A percentile compares a stretch with the other conserved stretches of the same genome.
These are phyloP conservation scores for Chelonia mydas DNA, from an alignment of 2,797 vertebrate genomes.

Conservation along the genomic window DNA sequence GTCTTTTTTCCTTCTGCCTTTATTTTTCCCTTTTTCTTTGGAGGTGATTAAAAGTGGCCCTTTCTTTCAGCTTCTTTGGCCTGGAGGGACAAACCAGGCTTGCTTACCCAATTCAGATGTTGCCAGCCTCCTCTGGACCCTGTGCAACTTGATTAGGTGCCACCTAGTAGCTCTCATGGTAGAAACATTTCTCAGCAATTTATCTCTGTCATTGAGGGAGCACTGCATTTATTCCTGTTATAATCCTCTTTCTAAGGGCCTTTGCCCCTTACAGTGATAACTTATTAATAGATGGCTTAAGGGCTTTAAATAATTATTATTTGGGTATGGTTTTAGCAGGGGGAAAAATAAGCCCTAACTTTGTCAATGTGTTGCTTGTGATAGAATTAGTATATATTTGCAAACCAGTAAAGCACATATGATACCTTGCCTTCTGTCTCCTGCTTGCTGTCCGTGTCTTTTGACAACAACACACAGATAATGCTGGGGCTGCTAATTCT, in stretches of 20 bases:
- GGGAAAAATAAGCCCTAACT: background rate
- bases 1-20: background rate
- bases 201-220: background rate
- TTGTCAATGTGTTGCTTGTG: background rate
- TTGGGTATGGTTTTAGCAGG: background rate
- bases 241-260: background rate
- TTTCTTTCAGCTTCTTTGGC: background rate
- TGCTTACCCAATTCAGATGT: conserved; percentile 37
- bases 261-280: background rate
- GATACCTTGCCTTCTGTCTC: background rate
- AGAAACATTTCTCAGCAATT: background rate
- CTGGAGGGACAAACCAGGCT: background rate
- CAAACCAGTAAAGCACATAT: background rate
- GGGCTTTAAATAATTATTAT: conserved; percentile 2
- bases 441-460: background rate
- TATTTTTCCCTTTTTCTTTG: background rate
- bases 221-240: background rate
- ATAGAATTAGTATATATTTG: conserved; percentile 29
- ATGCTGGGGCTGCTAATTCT: conserved; percentile 23
- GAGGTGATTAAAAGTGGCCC: background rate
- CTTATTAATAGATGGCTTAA: background rate
- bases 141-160: background rate
- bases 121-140: conserved; percentile 1
- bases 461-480: background rate
- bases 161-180: background rate